These are phyloP conservation scores for Lagorchestes hirsutus DNA, from an alignment of 2,797 vertebrate species.

Conservation along the genomic window DNA sequence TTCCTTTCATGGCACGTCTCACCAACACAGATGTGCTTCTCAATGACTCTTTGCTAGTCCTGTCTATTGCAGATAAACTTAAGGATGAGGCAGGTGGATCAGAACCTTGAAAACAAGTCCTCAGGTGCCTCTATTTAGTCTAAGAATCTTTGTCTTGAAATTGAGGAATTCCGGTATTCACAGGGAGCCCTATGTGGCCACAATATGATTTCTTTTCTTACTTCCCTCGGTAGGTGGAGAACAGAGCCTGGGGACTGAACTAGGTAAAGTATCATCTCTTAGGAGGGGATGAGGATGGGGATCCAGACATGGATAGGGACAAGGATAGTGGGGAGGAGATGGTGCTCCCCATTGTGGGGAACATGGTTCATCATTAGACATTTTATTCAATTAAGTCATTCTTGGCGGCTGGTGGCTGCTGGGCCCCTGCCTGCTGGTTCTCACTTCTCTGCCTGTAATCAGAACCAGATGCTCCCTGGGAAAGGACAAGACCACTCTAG, in stretches of 20 bases:
- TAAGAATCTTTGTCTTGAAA: not conserved
- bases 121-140: not conserved
- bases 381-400: slow-evolving; percentile 80
- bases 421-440: slow-evolving; percentile 57
- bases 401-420: slow-evolving; percentile 68
- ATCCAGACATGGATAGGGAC: slow-evolving; percentile 22
- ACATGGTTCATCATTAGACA: slow-evolving; percentile 70
- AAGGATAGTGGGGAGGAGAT: slow-evolving; percentile 57
- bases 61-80: not conserved
- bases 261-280: not conserved
- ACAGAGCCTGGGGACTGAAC: not conserved
- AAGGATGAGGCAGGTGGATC: not conserved
- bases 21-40: not conserved
- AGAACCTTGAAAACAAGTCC: not conserved
- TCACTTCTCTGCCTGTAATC: slow-evolving; percentile 62
- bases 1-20: slow-evolving; percentile 7
- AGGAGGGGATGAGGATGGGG: not conserved
- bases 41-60: not conserved
- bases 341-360: slow-evolving; percentile 47
- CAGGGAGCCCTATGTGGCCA: not conserved
- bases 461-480: slow-evolving; percentile 70
- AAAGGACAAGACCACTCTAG: not conserved
- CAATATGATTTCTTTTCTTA: not conserved
- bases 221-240: not conserved
- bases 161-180: not conserved